Evolutionary conservation across 2,113 vertebrate genomes (phyloP), one percentile per base, ranked within the genome.

Genomic region (Microcebus ravelobensis): DNA sequence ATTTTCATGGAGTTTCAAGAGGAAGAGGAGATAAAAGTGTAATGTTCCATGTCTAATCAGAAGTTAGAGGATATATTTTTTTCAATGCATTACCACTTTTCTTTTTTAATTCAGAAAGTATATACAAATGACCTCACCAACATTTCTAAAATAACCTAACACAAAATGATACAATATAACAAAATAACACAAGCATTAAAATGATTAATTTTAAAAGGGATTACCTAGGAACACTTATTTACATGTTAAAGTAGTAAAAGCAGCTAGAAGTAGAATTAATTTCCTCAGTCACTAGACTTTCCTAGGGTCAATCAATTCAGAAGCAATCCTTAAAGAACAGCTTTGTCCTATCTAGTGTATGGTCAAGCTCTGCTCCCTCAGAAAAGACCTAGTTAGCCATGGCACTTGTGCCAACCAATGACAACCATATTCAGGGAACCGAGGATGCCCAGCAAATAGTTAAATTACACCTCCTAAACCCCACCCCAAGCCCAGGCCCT

Each of bases 131-230:
- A 48, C 70, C 34, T 81, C 6, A 36, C 4, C 61, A 87, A 87
- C 4, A 21, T 68, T 94, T 86, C 92, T 61, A 87, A 91, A 86
- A 67, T 55, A 50, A 73, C 31, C 39, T 45, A 85, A 50, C 25
- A 57, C 10, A 29, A 48, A 84, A 50, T 55, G 52, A 18, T 17
- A 55, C 52, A 55, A 55, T 18, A 55, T 55, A 55, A 55, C 17
- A 55, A 55, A 55, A 55, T 55, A 55, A 55, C 52, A 20, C 17
- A 55, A 55, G 17, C 68, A 63, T 7, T 65, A 67, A 86, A 63
- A 74, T 13, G 77, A 61, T 6, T 55, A 34, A 74, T 76, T 59
- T 91, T 77, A 82, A 76, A 82, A 79, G 5, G 5, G n/a, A 74
- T 48, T 57, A 18, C 20, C 21, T 5, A 4, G 5, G 17, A 70